phyloP scores from a whole-genome alignment of 2,888 invertebrate species.

The Atrina japonica region DNA sequence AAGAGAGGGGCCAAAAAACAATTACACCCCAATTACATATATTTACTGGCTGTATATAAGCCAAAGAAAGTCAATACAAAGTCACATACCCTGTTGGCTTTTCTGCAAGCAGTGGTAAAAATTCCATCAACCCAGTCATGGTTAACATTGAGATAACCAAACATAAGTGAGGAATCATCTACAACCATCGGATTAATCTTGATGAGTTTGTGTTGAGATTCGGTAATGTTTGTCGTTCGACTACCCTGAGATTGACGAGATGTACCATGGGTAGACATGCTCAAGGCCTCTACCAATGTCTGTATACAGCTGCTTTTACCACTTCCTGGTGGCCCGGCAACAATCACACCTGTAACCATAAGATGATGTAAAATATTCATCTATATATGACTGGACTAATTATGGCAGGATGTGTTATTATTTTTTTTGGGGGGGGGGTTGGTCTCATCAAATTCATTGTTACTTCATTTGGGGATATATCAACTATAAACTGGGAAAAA shows the following conservation, averaged over 20 bases:
- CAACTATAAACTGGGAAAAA: too few relatives aligned
- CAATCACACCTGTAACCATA: slow-evolving; percentile 73
- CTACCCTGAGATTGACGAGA: slow-evolving; percentile 69
- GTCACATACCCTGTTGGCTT: slow-evolving; percentile 80
- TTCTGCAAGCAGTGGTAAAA: slow-evolving; percentile 79
- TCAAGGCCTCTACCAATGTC: slow-evolving; percentile 77
- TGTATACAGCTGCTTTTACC: slow-evolving; percentile 79
- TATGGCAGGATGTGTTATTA: too few relatives aligned
- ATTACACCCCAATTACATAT: too few relatives aligned
- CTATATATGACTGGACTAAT: background rate
- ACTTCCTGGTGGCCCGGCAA: slow-evolving; percentile 79
- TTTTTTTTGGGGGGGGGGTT: too few relatives aligned
- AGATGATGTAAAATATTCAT: background rate
- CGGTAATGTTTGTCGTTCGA: slow-evolving; percentile 59
- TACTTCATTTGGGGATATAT: too few relatives aligned
- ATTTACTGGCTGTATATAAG: too few relatives aligned
- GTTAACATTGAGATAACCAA: slow-evolving; percentile 76
- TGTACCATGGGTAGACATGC: slow-evolving; percentile 64
- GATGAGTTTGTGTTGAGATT: slow-evolving; percentile 77
- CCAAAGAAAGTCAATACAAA: too few relatives aligned
- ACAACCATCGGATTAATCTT: slow-evolving; percentile 79
- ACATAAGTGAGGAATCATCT: slow-evolving; percentile 77
- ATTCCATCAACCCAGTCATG: slow-evolving; percentile 80
- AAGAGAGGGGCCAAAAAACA: too few relatives aligned
- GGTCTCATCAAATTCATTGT: too few relatives aligned